Evolutionary conservation across 2,113 vertebrate species (phyloP).

Genomic region (Halcyon senegalensis): DNA sequence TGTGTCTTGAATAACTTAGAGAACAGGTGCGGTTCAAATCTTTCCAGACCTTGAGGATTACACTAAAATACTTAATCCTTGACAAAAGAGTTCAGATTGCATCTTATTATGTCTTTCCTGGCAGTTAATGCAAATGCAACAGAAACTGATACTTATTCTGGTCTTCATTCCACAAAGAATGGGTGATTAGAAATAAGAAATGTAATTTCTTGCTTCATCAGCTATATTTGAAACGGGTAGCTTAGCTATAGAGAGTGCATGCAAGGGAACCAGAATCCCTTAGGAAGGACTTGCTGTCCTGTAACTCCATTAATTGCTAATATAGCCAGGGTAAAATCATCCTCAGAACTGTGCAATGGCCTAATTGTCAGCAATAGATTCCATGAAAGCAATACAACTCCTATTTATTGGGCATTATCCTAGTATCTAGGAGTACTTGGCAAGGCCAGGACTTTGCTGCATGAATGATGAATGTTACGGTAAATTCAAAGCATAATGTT

Average conservation of each 20-base stretch:
- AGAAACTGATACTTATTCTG: conserved; percentile 13
- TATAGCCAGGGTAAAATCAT: not conserved
- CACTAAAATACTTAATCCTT: not conserved
- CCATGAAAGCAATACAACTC: not conserved
- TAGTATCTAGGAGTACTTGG: not conserved
- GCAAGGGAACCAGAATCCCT: not conserved
- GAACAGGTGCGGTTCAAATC: not conserved
- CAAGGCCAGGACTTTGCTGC: not conserved
- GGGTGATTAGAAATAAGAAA: not conserved
- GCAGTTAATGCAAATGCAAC: not conserved
- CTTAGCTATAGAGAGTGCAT: not conserved
- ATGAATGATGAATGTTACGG: not conserved
- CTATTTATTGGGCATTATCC: not conserved
- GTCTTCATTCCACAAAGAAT: not conserved
- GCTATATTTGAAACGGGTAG: not conserved
- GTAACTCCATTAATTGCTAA: not conserved
- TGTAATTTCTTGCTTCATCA: not conserved
- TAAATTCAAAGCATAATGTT: not conserved
- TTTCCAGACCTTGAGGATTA: not conserved
- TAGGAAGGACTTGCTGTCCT: not conserved
- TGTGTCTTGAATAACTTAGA: not conserved
- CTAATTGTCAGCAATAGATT: not conserved
- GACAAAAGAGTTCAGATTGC: not conserved
- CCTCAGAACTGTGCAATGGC: not conserved
- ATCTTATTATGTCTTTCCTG: not conserved